A percentile compares a stretch with the other conserved stretches of the same genome.
phyloP scores from a whole-genome alignment of 2,797 vertebrate genomes.

The Cynodonichthys magdalenae region DNA sequence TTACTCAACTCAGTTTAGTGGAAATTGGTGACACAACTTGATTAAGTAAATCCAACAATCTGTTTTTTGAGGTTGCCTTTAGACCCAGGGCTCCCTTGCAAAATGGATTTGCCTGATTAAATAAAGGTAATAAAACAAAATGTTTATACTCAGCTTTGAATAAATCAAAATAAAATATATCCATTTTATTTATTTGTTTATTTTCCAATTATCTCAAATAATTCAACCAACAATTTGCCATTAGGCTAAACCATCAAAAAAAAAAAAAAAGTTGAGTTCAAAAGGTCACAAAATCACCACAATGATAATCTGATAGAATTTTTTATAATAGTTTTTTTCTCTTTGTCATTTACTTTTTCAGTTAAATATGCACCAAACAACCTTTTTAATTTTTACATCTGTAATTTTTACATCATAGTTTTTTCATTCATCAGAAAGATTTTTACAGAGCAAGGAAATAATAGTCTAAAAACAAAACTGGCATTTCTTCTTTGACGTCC shows the following conservation, averaged over 20 bases:
- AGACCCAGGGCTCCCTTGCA: too few species aligned
- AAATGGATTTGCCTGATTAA: too few species aligned
- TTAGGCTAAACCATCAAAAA: constrained; percentile 41
- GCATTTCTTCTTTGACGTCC: neutral
- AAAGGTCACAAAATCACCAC: constrained; percentile 46
- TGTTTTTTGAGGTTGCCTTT: too few species aligned
- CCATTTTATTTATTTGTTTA: constrained; percentile 11
- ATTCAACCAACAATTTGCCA: constrained; percentile 25
- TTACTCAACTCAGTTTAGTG: too few species aligned
- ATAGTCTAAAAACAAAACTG: neutral
- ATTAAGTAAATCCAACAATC: too few species aligned
- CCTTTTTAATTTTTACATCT: neutral
- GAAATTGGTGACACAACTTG: too few species aligned
- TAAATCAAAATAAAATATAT: constrained; percentile 16
- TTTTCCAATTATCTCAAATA: constrained; percentile 1
- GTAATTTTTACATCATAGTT: neutral
- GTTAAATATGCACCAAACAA: neutral
- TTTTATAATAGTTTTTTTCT: too few species aligned
- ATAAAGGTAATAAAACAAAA: too few species aligned
- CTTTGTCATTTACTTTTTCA: neutral
- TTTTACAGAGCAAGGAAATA: neutral
- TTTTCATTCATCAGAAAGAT: neutral
- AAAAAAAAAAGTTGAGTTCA: constrained; percentile 46
- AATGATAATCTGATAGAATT: neutral
- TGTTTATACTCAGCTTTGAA: neutral